Evolutionary conservation across 2,888 invertebrate species (phyloP), one percentile per base, ranked within the genome.

Genomic region (Eristalis pertinax): DNA sequence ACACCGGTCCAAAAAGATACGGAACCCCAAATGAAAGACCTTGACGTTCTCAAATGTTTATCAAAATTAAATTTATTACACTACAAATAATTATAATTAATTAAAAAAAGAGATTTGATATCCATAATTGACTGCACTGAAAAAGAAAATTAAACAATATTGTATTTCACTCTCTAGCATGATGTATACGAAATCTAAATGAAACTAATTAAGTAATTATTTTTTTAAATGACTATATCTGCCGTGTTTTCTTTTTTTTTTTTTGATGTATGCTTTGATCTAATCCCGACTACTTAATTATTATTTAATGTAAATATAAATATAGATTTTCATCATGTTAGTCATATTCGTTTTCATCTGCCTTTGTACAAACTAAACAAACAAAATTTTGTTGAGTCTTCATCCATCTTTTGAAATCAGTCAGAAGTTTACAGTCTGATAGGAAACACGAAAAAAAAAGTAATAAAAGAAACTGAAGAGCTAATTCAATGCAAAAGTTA

Each of bases 61-160:
- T 87, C 87, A 87, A 87, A 87, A 87, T 87, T 87, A 87, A 75
- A 87, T 87, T 87, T 87, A 87, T 87, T 87, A 87, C 84, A 80
- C 87, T 87, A 87, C 84, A 87, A 87, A 87, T 84, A 87, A 84
- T 84, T 87, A 87, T 84, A 87, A 84, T 87, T 87, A 87, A 84
- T 87, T 84, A 74, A 78, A 83, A 73, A 83, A 79, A 87, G 74
- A 83, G 84, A 76, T 80, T 80, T 84, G 64, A 69, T 65, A 68
- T 87, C 64, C 78, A 70, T 87, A 87, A 84, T 87, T 84, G 84
- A 87, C 87, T 84, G 84, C 72, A 87, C 78, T 79, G 73, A 86
- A 83, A 74, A 74, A 83, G 65, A 77, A 64, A 35, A 82, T 58
- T 32, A 32, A 76, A 68, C 22, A 78, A 41, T 69, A 67, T 50